These are phyloP conservation scores for Grus americana DNA, from an alignment of 2,113 vertebrate species.

Conservation along the genomic window DNA sequence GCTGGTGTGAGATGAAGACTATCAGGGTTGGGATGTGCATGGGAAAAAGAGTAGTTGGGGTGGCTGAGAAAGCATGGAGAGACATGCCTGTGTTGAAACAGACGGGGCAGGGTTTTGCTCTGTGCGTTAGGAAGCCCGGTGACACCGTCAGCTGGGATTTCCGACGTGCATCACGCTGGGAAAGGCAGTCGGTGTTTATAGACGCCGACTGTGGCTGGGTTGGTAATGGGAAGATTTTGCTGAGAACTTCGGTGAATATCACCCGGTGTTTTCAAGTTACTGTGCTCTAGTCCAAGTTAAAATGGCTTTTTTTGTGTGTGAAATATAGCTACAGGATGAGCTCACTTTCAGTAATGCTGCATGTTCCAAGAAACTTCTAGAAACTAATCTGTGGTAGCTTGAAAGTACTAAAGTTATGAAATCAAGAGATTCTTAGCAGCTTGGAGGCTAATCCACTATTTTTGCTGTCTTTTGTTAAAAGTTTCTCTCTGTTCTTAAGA, in stretches of 20 bases:
- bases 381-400: background rate
- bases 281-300: background rate
- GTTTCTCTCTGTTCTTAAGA: background rate
- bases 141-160: background rate
- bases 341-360: background rate
- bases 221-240: background rate
- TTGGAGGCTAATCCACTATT: background rate
- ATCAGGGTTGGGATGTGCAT: background rate
- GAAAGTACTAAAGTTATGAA: background rate
- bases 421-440: background rate
- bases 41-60: background rate
- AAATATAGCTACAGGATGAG: background rate
- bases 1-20: background rate
- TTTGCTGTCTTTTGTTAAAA: background rate
- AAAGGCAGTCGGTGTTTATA: background rate
- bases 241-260: background rate
- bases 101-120: background rate
- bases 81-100: background rate
- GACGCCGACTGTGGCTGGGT: background rate
- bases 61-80: background rate
- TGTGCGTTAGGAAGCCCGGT: background rate
- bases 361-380: background rate
- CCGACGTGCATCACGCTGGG: accelerated
- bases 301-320: background rate
- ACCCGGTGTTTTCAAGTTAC: background rate